These are phyloP conservation scores for Ophthalmolycus amberensis DNA, from an alignment of 2,113 vertebrate genomes.

Conservation along the genomic window DNA sequence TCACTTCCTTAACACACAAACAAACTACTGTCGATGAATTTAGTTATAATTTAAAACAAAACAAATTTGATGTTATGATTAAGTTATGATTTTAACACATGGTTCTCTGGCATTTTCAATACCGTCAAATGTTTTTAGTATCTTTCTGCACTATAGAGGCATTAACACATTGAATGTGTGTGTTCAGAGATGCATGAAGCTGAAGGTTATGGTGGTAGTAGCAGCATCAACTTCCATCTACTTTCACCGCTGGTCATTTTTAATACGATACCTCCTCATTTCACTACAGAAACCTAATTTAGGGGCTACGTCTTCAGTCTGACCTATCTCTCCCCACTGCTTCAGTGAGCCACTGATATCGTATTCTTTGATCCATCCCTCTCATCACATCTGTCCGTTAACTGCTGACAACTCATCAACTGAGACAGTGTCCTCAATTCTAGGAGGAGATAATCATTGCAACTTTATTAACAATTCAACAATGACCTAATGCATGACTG, in stretches of 20 bases:
- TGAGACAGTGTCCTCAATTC: conserved; percentile 25
- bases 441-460: conserved; percentile 42
- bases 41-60: not conserved
- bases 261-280: not conserved
- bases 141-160: not conserved
- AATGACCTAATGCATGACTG: conserved; percentile 41
- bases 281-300: not conserved
- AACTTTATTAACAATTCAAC: conserved; percentile 61
- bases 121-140: no score
- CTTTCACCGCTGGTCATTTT: no score
- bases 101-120: not conserved
- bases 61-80: not conserved
- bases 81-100: not conserved
- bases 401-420: conserved; percentile 41
- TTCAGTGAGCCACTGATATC: not conserved
- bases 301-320: not conserved
- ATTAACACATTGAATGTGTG: not conserved
- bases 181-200: no score
- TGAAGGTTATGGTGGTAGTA: no score
- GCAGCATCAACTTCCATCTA: no score
- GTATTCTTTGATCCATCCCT: conserved; percentile 18
- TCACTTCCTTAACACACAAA: not conserved
- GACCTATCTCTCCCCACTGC: no score
- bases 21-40: not conserved
- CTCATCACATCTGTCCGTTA: conserved; percentile 49